Evolutionary conservation across 2,888 invertebrate species (phyloP).

Genomic region (Theodoxus fluviatilis): DNA sequence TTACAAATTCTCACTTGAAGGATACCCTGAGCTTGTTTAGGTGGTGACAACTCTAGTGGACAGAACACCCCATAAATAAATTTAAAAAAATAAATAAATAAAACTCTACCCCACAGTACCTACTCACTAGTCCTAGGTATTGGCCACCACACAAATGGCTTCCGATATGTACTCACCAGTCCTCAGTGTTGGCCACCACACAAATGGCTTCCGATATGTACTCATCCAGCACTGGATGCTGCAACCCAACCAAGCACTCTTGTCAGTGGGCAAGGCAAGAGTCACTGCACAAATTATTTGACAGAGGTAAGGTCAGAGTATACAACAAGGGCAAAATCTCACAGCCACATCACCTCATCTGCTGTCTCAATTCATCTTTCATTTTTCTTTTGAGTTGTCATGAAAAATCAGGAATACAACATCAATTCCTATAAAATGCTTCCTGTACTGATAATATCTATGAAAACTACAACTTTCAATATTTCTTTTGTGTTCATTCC

Average conservation of each 20-base stretch:
- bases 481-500: not conserved
- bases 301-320: not conserved
- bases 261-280: not conserved
- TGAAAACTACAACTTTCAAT: not conserved
- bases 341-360: not conserved
- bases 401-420: too few species aligned
- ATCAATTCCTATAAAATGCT: too few species aligned
- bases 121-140: constrained; percentile 79
- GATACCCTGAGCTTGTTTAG: too few species aligned
- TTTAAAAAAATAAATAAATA: too few species aligned
- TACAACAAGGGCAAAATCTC: not conserved
- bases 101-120: constrained; percentile 29
- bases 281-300: not conserved
- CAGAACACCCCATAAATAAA: too few species aligned
- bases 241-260: constrained; percentile 35
- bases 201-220: constrained; percentile 80
- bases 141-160: constrained; percentile 83
- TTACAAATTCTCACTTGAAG: too few species aligned
- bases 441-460: not conserved
- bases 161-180: constrained; percentile 75
- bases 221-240: constrained; percentile 71
- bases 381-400: too few species aligned
- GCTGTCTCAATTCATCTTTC: too few species aligned
- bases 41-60: too few species aligned
- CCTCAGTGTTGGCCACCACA: constrained; percentile 81